A percentile compares a stretch with the other conserved stretches of the same genome.
Evolutionary conservation across 2,797 vertebrate genomes (phyloP).

Genomic region (Todus mexicanus): DNA sequence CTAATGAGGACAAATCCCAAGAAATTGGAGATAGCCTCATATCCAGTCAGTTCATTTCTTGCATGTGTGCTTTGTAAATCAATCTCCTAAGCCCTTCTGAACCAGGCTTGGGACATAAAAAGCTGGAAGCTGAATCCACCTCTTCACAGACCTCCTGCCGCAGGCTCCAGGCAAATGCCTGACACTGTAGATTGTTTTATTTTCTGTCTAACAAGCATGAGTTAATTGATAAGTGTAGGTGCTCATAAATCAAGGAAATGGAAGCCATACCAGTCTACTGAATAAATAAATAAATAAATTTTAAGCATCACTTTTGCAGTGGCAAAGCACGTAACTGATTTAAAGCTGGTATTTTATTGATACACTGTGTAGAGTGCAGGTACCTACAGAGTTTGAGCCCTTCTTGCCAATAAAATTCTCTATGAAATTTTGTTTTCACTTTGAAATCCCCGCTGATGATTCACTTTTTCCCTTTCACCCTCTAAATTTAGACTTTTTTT

Average conservation of each 20-base stretch:
- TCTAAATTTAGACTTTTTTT: background rate
- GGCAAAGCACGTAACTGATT: background rate
- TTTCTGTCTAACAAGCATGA: background rate
- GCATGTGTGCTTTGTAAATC: background rate
- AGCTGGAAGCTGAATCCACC: background rate
- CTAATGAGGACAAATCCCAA: conserved; percentile 66
- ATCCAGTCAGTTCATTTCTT: background rate
- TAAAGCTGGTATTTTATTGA: background rate
- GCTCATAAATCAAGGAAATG: background rate
- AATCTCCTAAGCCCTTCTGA: background rate
- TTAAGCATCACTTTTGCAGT: background rate
- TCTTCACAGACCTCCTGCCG: background rate
- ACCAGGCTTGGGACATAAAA: background rate
- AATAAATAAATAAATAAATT: background rate
- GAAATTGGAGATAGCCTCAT: conserved; percentile 27
- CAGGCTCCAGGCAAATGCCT: background rate
- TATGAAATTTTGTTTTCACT: background rate
- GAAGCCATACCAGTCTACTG: background rate
- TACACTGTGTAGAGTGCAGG: background rate
- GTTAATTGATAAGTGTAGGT: background rate
- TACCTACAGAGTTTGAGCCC: background rate
- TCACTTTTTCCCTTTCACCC: background rate
- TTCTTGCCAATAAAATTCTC: conserved; percentile 11
- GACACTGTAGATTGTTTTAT: background rate
- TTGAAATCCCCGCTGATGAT: conserved; percentile 2